Evolutionary conservation across 1,140 invertebrate genomes (phyloP).

Genomic region (Drosophila pseudoananassae): DNA sequence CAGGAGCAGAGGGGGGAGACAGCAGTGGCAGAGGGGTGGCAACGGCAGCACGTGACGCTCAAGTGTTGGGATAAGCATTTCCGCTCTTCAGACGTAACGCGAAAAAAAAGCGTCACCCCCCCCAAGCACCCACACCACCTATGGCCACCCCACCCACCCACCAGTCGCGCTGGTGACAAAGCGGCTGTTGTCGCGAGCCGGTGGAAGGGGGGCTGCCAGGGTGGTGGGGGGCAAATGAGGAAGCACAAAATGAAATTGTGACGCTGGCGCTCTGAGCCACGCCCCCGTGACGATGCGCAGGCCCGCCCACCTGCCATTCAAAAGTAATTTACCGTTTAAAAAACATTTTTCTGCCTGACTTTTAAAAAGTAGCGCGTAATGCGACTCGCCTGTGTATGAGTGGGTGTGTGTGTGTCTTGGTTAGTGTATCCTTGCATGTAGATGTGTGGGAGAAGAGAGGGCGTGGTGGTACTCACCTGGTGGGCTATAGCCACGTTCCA

Average conservation of each 20-base stretch:
- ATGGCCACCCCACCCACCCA: not conserved
- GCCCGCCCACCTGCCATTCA: slow-evolving; percentile 68
- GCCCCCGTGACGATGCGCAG: slow-evolving; percentile 39
- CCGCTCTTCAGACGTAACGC: slow-evolving; percentile 77
- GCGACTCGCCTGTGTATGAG: slow-evolving; percentile 40
- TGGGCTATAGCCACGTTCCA: slow-evolving; percentile 66
- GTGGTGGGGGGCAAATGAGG: slow-evolving; percentile 43
- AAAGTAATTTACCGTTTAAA: slow-evolving; percentile 82
- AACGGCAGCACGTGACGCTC: slow-evolving; percentile 70
- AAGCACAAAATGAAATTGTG: slow-evolving; percentile 79
- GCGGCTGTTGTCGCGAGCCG: slow-evolving; percentile 6
- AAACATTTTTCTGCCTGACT: slow-evolving; percentile 81
- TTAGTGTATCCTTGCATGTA: not conserved
- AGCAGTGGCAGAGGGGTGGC: not conserved
- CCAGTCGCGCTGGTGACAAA: slow-evolving; percentile 25
- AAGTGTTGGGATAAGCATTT: slow-evolving; percentile 81
- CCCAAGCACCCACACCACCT: slow-evolving; percentile 6
- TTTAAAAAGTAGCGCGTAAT: slow-evolving; percentile 78
- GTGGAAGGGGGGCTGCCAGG: not conserved
- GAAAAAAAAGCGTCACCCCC: slow-evolving; percentile 42
- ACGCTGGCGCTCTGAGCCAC: slow-evolving; percentile 55
- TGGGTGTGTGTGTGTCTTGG: no score
- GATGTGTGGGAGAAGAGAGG: slow-evolving; percentile 5
- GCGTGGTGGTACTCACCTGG: slow-evolving; percentile 62
- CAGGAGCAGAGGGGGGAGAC: no score